Evolutionary conservation across 2,888 invertebrate species (phyloP).

Genomic region (Tanytarsus gracilentus): DNA sequence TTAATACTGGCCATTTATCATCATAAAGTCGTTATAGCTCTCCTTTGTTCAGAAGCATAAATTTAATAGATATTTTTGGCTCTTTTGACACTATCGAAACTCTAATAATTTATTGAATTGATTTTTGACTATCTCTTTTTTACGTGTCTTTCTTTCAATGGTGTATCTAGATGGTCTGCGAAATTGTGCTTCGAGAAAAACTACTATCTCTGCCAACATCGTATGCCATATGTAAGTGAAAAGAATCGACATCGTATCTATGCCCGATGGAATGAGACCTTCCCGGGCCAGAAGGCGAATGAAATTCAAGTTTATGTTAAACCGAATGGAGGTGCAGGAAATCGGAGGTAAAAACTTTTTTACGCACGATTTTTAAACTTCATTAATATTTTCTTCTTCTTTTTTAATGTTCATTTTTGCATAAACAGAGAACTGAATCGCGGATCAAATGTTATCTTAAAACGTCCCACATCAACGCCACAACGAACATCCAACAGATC

Average conservation of each 20-base stretch:
- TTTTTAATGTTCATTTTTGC: not conserved
- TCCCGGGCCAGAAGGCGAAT: conserved; percentile 41
- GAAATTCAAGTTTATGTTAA: conserved; percentile 35
- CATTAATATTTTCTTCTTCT: not conserved
- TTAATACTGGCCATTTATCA: conserved; percentile 3
- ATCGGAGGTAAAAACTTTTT: conserved; percentile 22
- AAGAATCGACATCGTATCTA: conserved; percentile 42
- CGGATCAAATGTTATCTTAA: not conserved
- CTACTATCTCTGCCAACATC: conserved; percentile 43
- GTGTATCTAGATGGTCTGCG: conserved; percentile 42
- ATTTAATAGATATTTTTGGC: too few species aligned
- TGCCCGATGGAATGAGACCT: conserved; percentile 42
- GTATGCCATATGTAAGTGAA: conserved; percentile 43
- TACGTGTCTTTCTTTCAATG: not conserved
- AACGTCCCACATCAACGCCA: not conserved
- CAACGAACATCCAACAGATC: too few species aligned
- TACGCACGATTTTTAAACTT: not conserved
- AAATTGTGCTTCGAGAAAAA: conserved; percentile 40
- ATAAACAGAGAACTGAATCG: not conserved
- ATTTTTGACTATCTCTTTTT: too few species aligned
- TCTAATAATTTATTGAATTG: too few species aligned
- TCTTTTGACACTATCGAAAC: too few species aligned
- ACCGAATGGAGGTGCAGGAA: conserved; percentile 22
- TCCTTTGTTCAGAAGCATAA: too few species aligned
- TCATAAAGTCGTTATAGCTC: not conserved